These are phyloP conservation scores for Neosalanx taihuensis DNA, from an alignment of 2,797 vertebrate species.

Conservation along the genomic window DNA sequence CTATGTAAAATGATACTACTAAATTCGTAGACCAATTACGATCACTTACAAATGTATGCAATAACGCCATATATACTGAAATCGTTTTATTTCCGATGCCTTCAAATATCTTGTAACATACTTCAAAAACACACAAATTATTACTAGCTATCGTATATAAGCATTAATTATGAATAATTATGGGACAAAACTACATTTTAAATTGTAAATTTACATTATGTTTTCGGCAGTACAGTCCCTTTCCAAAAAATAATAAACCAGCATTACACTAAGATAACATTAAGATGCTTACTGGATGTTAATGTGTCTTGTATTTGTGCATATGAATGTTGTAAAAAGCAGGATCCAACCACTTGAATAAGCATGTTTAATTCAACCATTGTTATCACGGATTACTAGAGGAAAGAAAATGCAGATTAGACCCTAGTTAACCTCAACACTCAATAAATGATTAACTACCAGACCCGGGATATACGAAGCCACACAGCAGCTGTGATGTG, in stretches of 20 bases:
- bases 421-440: constrained; percentile 62
- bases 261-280: constrained; percentile 15
- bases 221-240: background rate
- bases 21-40: background rate
- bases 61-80: background rate
- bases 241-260: constrained; percentile 2
- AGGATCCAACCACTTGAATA: constrained; percentile 53
- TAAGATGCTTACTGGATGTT: constrained; percentile 21
- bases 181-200: background rate
- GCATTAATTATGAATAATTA: background rate
- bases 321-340: constrained; percentile 57
- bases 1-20: background rate
- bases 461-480: constrained; percentile 8
- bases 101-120: background rate
- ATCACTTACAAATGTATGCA: background rate
- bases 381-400: constrained; percentile 70
- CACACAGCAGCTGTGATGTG: background rate
- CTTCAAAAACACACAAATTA: background rate
- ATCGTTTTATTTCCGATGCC: background rate
- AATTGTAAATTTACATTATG: background rate
- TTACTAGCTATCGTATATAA: background rate
- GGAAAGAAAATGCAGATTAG: constrained; percentile 76
- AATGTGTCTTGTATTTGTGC: constrained; percentile 36
- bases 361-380: constrained; percentile 68
- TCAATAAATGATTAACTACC: constrained; percentile 74